Conservation (phyloP, 2,113 vertebrate species). For the Lophotis ruficrista region DNA sequence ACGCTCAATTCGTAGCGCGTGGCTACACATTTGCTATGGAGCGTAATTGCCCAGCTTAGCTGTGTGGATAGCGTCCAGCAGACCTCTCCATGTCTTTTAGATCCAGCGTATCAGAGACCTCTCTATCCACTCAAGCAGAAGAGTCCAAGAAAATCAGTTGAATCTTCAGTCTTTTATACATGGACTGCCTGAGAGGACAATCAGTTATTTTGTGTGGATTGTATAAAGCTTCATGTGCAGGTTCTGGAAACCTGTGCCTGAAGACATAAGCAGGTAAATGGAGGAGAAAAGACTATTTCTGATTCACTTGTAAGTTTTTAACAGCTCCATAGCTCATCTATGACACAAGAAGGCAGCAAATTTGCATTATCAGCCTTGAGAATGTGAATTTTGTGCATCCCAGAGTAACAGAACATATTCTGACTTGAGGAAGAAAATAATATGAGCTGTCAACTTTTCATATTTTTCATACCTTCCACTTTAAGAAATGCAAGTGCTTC, state of each 20-base stretch:
- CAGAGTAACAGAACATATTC: not conserved
- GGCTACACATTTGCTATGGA: not conserved
- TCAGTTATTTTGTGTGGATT: not conserved
- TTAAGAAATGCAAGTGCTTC: not conserved
- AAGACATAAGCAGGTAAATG: not conserved
- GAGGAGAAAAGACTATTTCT: not conserved
- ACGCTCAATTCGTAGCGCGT: accelerated
- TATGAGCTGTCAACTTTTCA: not conserved
- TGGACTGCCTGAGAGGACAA: not conserved
- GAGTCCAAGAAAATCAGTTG: not conserved
- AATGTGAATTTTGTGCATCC: not conserved
- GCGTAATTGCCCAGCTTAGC: not conserved
- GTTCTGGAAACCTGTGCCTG: not conserved
- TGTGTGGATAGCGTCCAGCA: accelerated
- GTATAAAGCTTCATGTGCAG: not conserved
- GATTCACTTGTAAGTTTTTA: not conserved
- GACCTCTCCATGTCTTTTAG: not conserved
- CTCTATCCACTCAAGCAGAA: not conserved
- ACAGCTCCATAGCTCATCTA: not conserved
- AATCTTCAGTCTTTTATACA: not conserved
- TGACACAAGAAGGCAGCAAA: not conserved
- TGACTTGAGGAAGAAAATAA: not conserved
- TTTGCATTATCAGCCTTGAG: not conserved
- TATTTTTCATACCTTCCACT: not conserved
- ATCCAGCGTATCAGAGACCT: not conserved